A percentile compares a stretch with the other conserved stretches of the same genome.
phyloP scores from a whole-genome alignment of 35 echinoderm and acorn worm species.

The Heliocidaris erythrogramma region DNA sequence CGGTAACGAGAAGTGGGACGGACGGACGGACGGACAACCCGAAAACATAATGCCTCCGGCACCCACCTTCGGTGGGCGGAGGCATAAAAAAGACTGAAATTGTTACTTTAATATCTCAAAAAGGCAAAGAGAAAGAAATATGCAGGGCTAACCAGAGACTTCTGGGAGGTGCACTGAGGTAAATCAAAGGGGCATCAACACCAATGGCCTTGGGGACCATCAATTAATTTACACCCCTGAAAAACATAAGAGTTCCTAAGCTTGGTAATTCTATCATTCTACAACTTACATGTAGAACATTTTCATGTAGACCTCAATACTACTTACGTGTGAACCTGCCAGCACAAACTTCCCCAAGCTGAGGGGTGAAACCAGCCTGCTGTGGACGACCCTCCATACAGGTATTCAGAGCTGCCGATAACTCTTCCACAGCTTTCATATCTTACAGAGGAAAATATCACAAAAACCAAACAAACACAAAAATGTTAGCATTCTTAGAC shows the following conservation, averaged over 20 bases:
- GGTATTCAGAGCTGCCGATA: not conserved
- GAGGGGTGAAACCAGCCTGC: not conserved
- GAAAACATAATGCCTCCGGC: too few relatives aligned
- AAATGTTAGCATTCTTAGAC: too few relatives aligned
- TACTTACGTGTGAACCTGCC: constrained; percentile 22
- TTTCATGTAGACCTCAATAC: not conserved
- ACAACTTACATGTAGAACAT: too few relatives aligned
- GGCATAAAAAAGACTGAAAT: too few relatives aligned
- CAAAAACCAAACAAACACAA: not conserved
- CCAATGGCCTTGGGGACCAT: not conserved
- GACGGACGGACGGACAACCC: too few relatives aligned
- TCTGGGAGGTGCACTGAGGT: not conserved
- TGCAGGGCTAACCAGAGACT: not conserved
- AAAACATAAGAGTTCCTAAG: too few relatives aligned
- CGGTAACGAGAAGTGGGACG: too few relatives aligned
- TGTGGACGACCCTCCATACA: not conserved
- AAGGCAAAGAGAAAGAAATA: not conserved
- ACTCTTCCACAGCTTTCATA: not conserved
- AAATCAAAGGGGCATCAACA: not conserved
- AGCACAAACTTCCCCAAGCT: not conserved
- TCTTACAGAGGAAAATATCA: not conserved
- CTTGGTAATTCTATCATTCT: too few relatives aligned
- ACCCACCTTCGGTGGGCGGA: too few relatives aligned
- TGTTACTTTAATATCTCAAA: too few relatives aligned
- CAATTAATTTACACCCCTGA: too few relatives aligned